Percentiles rank a stretch among this genome's conserved stretches.
Evolutionary conservation across 2,797 vertebrate genomes (phyloP).

Genomic region (Gastrophryne carolinensis): DNA sequence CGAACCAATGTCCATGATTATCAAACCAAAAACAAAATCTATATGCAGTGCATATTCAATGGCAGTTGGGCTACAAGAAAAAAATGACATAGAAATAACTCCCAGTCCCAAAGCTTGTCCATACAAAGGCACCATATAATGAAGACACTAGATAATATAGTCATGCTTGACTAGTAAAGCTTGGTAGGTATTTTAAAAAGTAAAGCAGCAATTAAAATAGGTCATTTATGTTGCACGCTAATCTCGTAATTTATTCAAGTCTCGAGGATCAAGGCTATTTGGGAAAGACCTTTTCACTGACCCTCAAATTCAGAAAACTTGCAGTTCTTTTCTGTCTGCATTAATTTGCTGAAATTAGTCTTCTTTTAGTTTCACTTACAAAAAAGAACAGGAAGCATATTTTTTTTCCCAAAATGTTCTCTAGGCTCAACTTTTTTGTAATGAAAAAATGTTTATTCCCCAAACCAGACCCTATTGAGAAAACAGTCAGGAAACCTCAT

Average conservation of each 20-base stretch:
- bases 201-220: background rate
- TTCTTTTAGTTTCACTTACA: background rate
- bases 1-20: too few relatives aligned
- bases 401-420: background rate
- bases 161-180: background rate
- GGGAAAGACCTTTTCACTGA: constrained; percentile 22
- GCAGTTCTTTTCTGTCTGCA: background rate
- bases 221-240: background rate
- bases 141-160: too few relatives aligned
- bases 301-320: constrained; percentile 16
- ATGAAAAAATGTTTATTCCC: too few relatives aligned
- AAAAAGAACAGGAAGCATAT: background rate
- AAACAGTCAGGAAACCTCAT: too few relatives aligned
- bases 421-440: too few relatives aligned
- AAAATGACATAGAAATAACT: too few relatives aligned
- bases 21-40: too few relatives aligned
- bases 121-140: too few relatives aligned
- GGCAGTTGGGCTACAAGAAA: too few relatives aligned
- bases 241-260: constrained; percentile 34
- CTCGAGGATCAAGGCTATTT: constrained; percentile 29
- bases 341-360: constrained; percentile 23
- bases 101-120: too few relatives aligned
- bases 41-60: too few relatives aligned
- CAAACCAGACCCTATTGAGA: too few relatives aligned
- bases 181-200: background rate